Evolutionary conservation across 2,797 vertebrate species (phyloP).

Genomic region (Tapirus indicus): DNA sequence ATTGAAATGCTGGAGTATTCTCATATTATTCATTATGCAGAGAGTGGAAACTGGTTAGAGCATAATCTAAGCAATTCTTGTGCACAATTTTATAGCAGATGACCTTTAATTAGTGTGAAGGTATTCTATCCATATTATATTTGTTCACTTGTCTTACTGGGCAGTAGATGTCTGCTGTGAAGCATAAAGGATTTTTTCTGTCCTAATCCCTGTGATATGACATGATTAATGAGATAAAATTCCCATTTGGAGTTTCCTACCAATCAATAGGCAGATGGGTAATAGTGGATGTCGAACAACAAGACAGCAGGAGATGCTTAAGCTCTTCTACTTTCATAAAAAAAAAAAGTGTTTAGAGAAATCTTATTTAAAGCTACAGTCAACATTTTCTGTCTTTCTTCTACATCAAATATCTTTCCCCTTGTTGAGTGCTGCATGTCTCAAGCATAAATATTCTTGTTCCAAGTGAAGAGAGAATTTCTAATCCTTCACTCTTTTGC

Average conservation of each 20-base stretch:
- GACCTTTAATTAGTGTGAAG: slow-evolving; percentile 87
- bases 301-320: slow-evolving; percentile 87
- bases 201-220: slow-evolving; percentile 88
- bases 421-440: neutral
- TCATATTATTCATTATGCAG: neutral
- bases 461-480: neutral
- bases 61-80: slow-evolving; percentile 69
- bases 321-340: slow-evolving; percentile 84
- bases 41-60: slow-evolving; percentile 35
- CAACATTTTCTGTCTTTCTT: neutral
- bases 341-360: slow-evolving; percentile 76
- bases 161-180: slow-evolving; percentile 87
- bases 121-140: slow-evolving; percentile 86
- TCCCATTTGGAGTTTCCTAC: slow-evolving; percentile 89
- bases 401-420: neutral
- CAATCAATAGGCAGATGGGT: slow-evolving; percentile 90
- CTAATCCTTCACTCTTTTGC: neutral
- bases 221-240: slow-evolving; percentile 91
- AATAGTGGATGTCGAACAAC: slow-evolving; percentile 86
- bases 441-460: neutral
- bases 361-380: slow-evolving; percentile 84
- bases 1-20: neutral
- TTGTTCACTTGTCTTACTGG: slow-evolving; percentile 86
- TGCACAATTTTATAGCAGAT: slow-evolving; percentile 81
- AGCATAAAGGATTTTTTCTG: slow-evolving; percentile 85